Evolutionary conservation across 1,140 invertebrate genomes (phyloP).

Genomic region (Tetranychus cinnabarinus): DNA sequence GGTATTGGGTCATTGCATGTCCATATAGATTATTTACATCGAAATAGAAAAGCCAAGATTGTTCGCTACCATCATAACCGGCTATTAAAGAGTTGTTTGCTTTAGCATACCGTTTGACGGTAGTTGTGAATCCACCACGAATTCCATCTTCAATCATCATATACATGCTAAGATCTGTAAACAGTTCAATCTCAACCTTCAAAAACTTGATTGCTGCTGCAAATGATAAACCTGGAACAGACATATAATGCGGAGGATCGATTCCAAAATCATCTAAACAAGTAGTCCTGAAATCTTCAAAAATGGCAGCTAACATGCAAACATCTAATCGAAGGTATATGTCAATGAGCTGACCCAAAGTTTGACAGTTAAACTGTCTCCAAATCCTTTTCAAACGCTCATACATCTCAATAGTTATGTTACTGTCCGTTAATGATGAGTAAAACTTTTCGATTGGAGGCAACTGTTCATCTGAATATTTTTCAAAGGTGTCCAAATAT

Average conservation of each 20-base stretch:
- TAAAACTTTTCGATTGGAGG: slow-evolving; percentile 2
- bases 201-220: slow-evolving; percentile 12
- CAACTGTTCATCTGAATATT: slow-evolving; percentile 11
- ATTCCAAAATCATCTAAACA: background rate
- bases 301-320: slow-evolving; percentile 22
- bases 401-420: background rate
- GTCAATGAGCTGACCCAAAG: slow-evolving; percentile 21
- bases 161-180: slow-evolving; percentile 14
- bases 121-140: background rate
- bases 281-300: slow-evolving; percentile 18
- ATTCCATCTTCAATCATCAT: slow-evolving; percentile 16
- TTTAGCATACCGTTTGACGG: background rate
- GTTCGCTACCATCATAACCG: slow-evolving; percentile 3
- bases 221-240: slow-evolving; percentile 11
- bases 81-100: slow-evolving; percentile 10
- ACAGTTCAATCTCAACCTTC: slow-evolving; percentile 13
- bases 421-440: background rate
- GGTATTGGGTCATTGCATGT: slow-evolving; percentile 6
- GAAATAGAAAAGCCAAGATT: slow-evolving; percentile 11
- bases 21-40: slow-evolving; percentile 15
- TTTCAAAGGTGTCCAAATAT: slow-evolving; percentile 10
- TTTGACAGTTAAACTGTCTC: slow-evolving; percentile 16
- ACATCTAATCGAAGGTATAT: slow-evolving; percentile 23
- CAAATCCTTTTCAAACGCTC: slow-evolving; percentile 8
- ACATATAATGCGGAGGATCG: slow-evolving; percentile 18